Conservation (phyloP, 2,797 vertebrate genomes). For the Paratrypauchen microcephalus region DNA sequence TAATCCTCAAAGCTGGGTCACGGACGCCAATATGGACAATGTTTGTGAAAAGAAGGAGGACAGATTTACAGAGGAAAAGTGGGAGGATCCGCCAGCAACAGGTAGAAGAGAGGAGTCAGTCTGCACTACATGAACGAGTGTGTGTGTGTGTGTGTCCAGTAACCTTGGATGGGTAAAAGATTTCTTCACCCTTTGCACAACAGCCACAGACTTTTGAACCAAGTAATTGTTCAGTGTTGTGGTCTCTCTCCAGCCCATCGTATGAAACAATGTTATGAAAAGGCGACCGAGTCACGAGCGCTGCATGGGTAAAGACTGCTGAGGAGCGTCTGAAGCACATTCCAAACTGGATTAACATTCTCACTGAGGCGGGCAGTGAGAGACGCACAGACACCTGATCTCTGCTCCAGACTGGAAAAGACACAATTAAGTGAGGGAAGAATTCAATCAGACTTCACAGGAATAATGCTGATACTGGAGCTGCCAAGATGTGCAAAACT, state of each 20-base stretch:
- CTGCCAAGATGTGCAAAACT: background rate
- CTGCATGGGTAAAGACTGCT: slow-evolving; percentile 38
- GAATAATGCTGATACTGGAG: background rate
- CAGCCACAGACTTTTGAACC: slow-evolving; percentile 43
- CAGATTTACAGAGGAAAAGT: slow-evolving; percentile 32
- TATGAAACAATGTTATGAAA: slow-evolving; percentile 52
- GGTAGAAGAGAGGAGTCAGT: slow-evolving; percentile 75
- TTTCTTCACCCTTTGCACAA: slow-evolving; percentile 48
- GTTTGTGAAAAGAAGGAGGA: slow-evolving; percentile 61
- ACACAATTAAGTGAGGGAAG: slow-evolving; percentile 13
- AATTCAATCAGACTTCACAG: background rate
- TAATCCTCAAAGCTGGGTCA: slow-evolving; percentile 77
- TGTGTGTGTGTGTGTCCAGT: slow-evolving; percentile 31
- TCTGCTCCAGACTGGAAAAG: slow-evolving; percentile 34
- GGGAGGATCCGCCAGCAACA: slow-evolving; percentile 76
- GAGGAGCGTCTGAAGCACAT: slow-evolving; percentile 52
- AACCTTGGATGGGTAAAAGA: slow-evolving; percentile 43
- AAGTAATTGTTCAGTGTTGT: slow-evolving; percentile 32
- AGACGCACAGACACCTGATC: slow-evolving; percentile 54
- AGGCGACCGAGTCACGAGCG: slow-evolving; percentile 45
- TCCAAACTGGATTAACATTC: slow-evolving; percentile 62
- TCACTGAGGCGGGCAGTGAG: slow-evolving; percentile 47
- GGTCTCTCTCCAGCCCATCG: slow-evolving; percentile 22
- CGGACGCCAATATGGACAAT: slow-evolving; percentile 70
- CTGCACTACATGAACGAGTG: slow-evolving; percentile 5